These are phyloP conservation scores for Cancer borealis DNA, from an alignment of 2,888 invertebrate genomes.

Conservation along the genomic window DNA sequence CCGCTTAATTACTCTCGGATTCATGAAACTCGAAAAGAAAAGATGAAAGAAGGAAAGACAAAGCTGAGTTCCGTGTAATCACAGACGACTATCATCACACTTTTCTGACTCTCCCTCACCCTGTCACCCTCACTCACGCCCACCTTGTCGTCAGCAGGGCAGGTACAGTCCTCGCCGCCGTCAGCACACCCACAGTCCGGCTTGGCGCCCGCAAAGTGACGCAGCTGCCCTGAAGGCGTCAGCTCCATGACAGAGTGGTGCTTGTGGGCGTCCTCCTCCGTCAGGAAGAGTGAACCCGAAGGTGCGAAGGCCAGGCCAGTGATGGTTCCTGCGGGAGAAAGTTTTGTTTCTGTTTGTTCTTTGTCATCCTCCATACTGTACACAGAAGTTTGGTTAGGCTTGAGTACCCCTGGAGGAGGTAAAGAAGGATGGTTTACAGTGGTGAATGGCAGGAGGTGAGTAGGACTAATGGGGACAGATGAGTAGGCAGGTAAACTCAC, in stretches of 20 bases:
- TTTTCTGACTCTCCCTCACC: background rate
- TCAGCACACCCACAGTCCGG: constrained; percentile 80
- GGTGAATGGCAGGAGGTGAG: background rate
- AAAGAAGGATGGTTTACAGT: background rate
- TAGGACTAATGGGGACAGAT: background rate
- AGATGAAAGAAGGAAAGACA: background rate
- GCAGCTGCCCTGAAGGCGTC: constrained; percentile 80
- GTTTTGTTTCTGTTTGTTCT: background rate
- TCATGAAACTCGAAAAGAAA: background rate
- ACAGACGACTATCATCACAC: background rate
- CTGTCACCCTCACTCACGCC: background rate
- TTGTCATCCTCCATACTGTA: no score
- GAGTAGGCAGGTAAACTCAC: constrained; percentile 29
- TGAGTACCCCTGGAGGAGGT: background rate
- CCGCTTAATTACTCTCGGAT: no score
- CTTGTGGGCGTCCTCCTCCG: constrained; percentile 84
- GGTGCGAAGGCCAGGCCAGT: constrained; percentile 93
- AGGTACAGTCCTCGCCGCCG: constrained; percentile 78
- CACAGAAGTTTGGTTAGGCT: no score
- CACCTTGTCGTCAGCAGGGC: constrained; percentile 70
- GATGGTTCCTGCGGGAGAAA: constrained; percentile 78
- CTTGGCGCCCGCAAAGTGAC: constrained; percentile 80
- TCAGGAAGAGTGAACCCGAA: constrained; percentile 96
- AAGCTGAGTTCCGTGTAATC: background rate
- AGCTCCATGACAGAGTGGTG: constrained; percentile 80